phyloP scores from a whole-genome alignment of 2,113 vertebrate species.

The Turdus rufiventris region DNA sequence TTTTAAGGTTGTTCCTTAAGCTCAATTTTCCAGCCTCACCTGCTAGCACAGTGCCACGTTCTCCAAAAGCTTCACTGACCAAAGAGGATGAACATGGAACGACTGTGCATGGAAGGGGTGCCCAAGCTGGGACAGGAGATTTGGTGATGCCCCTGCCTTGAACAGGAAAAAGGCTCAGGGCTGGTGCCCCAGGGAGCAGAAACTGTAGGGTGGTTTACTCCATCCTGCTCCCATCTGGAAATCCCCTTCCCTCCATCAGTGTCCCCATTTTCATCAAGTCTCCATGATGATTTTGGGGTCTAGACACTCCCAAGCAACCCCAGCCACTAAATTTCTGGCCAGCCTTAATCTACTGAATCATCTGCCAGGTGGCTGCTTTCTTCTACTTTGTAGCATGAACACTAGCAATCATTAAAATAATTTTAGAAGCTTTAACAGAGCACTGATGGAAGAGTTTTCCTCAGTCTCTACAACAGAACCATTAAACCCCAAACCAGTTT shows the following conservation, averaged over 20 bases:
- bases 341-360: not conserved
- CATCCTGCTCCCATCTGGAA: not conserved
- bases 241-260: not conserved
- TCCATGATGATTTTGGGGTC: not conserved
- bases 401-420: not conserved
- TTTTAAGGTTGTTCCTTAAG: not conserved
- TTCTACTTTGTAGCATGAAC: not conserved
- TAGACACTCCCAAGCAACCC: not conserved
- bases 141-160: not conserved
- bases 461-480: not conserved
- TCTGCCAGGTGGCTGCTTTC: not conserved
- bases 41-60: not conserved
- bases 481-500: not conserved
- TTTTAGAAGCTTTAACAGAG: not conserved
- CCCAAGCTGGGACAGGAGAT: rapidly evolving
- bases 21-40: not conserved
- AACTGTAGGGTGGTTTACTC: not conserved
- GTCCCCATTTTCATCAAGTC: not conserved
- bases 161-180: not conserved
- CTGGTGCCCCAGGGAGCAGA: not conserved
- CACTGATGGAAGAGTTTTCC: not conserved
- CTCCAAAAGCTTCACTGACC: not conserved
- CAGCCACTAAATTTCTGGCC: not conserved
- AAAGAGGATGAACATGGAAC: not conserved
- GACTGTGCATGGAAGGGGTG: rapidly evolving